Conservation (phyloP, 1,140 invertebrate genomes). For the Thereuonema tuberculata region DNA sequence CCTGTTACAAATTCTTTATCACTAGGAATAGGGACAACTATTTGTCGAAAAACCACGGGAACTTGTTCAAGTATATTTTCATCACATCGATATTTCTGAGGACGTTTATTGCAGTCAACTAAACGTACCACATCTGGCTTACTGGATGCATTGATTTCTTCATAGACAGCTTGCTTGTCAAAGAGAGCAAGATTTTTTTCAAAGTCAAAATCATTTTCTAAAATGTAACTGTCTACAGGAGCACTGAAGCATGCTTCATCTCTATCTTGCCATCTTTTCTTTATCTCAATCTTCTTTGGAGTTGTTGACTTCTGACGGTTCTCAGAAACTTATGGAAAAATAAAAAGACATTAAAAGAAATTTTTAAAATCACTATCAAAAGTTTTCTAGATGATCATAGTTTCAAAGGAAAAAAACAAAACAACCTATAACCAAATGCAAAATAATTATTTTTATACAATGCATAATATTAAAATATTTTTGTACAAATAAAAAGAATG, state of each 20-base stretch:
- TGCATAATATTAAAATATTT: no score
- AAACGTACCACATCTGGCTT: constrained; percentile 51
- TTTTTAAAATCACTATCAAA: no score
- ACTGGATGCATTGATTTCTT: constrained; percentile 50
- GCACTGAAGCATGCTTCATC: constrained; percentile 47
- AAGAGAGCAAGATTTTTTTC: constrained; percentile 83
- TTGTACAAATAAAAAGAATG: no score
- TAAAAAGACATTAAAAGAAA: background rate
- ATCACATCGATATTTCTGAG: constrained; percentile 54
- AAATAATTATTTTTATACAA: constrained; percentile 7
- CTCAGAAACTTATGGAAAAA: constrained; percentile 3
- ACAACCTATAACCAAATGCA: background rate
- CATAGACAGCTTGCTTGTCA: constrained; percentile 63
- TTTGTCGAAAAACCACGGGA: constrained; percentile 50
- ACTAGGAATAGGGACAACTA: constrained; percentile 48
- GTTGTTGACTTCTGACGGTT: constrained; percentile 12
- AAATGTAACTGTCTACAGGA: constrained; percentile 39
- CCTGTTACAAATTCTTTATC: constrained; percentile 57
- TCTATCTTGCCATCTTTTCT: constrained; percentile 22
- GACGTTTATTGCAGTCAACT: constrained; percentile 23
- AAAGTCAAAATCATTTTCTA: constrained; percentile 75
- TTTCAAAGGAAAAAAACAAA: no score
- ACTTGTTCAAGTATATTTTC: constrained; percentile 62
- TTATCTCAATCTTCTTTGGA: constrained; percentile 25
- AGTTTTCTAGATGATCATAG: no score